Evolutionary conservation across 2,797 vertebrate species (phyloP), one percentile per base, ranked within the genome.

Genomic region (Crocodylus rhombifer): DNA sequence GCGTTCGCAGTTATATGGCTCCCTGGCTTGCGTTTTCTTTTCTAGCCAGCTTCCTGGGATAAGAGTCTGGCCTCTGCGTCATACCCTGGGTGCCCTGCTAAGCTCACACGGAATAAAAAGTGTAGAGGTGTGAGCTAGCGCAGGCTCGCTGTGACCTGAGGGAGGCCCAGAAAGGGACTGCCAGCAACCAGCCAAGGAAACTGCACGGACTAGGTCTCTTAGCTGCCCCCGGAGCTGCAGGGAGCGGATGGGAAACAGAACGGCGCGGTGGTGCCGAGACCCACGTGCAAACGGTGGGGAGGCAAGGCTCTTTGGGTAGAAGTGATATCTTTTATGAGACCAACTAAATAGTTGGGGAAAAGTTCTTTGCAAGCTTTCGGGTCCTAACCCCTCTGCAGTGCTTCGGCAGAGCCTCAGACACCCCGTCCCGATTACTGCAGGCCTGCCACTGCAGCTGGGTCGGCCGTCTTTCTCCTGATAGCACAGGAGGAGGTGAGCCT

Each of bases 101-200:
- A 6, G 9, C 2, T 11, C 61, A 61, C 30, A 16, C 3, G 36
- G 55, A 58, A 80, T 28, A 36, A 42, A 33, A 5, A 61, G 23
- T 14, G 18, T 0, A 74, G 2, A 0, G 1, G 11, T 28, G 56
- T 61, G 61, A 74, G 62, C 21, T 28, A 65, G 55, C 23, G 21
- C 79, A 82, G 55, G 60, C 18, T 77, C 64, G 73, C 23, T 1
- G 36, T 69, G 61, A 30, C 61, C 33, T 51, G n/a, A 5, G 10
- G 57, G 36, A 78, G 12, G n/a, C 25, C 84, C 69, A 21, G 1
- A 14, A 77, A 90, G n/a, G 58, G 57, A 55, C 21, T 78, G 82
- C 57, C 21, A 23, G 67, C 87, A 71, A 85, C 56, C 17, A 91
- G 14, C 4, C 75, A 65, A 33, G 17, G 28, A n/a, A 55, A 71